A percentile compares a stretch with the other conserved stretches of the same genome.
Evolutionary conservation across 1,140 invertebrate species (phyloP).

Genomic region (Chymomyza costata): DNA sequence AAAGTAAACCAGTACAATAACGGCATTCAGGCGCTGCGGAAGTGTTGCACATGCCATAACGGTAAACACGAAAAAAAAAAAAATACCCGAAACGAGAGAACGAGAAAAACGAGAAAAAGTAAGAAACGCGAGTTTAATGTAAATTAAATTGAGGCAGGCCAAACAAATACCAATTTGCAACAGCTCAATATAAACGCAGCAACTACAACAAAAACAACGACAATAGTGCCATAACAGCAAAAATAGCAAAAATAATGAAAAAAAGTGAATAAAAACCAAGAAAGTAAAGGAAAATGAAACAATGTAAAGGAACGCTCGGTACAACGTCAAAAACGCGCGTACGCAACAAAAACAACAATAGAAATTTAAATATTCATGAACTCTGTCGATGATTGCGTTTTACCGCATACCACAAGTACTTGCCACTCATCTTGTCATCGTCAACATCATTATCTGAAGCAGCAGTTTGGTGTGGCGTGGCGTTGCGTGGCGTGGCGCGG

Average conservation of each 20-base stretch:
- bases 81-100: slow-evolving; percentile 5
- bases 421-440: slow-evolving; percentile 25
- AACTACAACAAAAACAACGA: too few species aligned
- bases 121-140: slow-evolving; percentile 15
- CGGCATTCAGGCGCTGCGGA: slow-evolving; percentile 47
- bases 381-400: slow-evolving; percentile 37
- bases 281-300: slow-evolving; percentile 1
- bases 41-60: slow-evolving; percentile 44
- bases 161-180: not conserved
- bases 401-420: slow-evolving; percentile 14
- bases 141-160: slow-evolving; percentile 17
- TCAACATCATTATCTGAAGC: too few species aligned
- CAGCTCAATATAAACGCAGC: not conserved
- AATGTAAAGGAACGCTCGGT: not conserved
- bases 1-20: slow-evolving; percentile 40
- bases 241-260: not conserved
- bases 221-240: not conserved
- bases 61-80: slow-evolving; percentile 5
- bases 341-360: slow-evolving; percentile 44
- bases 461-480: too few species aligned
- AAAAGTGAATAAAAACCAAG: not conserved
- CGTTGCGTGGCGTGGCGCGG: too few species aligned
- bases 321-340: slow-evolving; percentile 4
- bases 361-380: slow-evolving; percentile 67
- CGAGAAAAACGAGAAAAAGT: slow-evolving; percentile 14